Evolutionary conservation across 2,888 invertebrate species (phyloP).

Genomic region (Brachynemurus nebulosus): DNA sequence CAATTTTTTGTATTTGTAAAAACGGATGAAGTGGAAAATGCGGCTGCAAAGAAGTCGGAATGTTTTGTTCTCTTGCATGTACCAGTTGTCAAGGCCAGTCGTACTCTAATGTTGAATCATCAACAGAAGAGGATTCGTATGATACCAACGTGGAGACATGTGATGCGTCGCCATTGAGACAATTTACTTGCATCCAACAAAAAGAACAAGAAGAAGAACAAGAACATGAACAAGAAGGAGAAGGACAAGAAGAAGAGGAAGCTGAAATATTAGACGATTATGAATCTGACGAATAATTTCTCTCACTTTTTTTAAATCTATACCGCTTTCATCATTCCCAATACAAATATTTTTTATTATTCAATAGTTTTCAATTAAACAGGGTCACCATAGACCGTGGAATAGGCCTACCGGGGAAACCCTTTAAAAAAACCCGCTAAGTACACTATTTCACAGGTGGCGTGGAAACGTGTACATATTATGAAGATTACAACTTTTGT

Average conservation of each 20-base stretch:
- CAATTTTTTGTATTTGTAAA: slow-evolving; percentile 6
- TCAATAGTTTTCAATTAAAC: neutral
- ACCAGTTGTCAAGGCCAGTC: neutral
- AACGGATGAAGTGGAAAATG: slow-evolving; percentile 5
- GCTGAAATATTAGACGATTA: neutral
- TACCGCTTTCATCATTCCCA: neutral
- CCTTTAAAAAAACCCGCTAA: neutral
- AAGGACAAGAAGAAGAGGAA: neutral
- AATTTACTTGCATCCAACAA: neutral
- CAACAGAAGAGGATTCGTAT: neutral
- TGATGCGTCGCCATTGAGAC: neutral
- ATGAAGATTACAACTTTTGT: neutral
- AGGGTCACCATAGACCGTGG: neutral
- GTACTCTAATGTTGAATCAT: neutral
- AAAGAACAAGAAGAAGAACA: neutral
- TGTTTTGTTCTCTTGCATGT: neutral
- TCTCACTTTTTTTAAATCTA: no score
- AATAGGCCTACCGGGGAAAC: neutral
- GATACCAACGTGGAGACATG: no score
- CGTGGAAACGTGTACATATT: neutral
- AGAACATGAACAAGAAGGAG: neutral
- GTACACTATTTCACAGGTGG: neutral
- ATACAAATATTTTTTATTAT: neutral
- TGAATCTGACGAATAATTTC: neutral
- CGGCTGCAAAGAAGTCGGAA: slow-evolving; percentile 6